A percentile compares a stretch with the other conserved stretches of the same genome.
Conservation (phyloP, 2,888 invertebrate species). For the Strigamia maritima region DNA sequence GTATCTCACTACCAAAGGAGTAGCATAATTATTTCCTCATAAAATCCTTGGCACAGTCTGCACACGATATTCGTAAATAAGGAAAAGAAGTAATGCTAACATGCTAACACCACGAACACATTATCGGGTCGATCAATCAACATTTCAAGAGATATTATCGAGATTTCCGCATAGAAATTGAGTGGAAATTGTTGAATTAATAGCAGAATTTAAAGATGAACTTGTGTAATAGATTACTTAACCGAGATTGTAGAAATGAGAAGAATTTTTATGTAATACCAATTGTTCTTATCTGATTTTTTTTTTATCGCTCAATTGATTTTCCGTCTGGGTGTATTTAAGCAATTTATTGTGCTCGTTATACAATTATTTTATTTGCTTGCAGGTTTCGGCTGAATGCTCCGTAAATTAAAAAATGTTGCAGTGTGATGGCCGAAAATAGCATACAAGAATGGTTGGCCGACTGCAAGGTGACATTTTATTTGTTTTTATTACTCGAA, state of each 20-base stretch:
- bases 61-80: not conserved
- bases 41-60: not conserved
- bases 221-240: not conserved
- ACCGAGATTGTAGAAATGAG: no score
- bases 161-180: not conserved
- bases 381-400: slow-evolving; percentile 22
- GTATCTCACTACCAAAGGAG: no score
- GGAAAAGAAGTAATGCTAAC: no score
- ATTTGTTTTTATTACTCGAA: not conserved
- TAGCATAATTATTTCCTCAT: not conserved
- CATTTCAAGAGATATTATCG: not conserved
- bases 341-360: no score
- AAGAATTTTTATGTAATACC: not conserved
- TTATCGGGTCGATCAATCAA: no score
- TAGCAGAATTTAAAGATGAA: not conserved
- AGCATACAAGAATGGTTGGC: slow-evolving; percentile 73
- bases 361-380: slow-evolving; percentile 16
- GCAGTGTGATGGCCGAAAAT: slow-evolving; percentile 57
- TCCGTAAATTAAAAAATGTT: slow-evolving; percentile 18
- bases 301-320: not conserved
- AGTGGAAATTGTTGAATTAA: no score
- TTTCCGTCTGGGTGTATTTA: no score
- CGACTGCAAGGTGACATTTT: slow-evolving; percentile 54
- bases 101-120: no score
- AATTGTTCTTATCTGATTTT: not conserved